Conservation (phyloP, 1,140 invertebrate species). For the Lepidotrigona ventralis region DNA sequence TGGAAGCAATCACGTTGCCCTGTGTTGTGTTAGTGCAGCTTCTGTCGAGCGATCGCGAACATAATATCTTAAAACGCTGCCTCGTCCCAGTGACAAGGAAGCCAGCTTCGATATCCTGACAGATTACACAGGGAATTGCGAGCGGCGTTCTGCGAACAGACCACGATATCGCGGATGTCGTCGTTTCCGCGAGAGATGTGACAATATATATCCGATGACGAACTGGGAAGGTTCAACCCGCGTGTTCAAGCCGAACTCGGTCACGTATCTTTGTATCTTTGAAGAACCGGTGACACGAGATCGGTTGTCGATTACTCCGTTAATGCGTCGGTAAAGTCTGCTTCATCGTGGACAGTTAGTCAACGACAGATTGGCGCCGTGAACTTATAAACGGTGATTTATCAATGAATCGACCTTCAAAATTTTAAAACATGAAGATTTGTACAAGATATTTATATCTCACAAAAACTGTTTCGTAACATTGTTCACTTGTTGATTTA, state of each 20-base stretch:
- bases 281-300: too few relatives aligned
- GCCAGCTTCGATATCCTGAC: constrained; percentile 8
- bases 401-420: neutral
- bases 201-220: neutral
- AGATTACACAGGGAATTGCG: constrained; percentile 25
- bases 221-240: neutral
- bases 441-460: too few relatives aligned
- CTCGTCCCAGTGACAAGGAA: neutral
- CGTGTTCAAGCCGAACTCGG: neutral
- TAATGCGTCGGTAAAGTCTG: neutral
- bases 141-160: neutral
- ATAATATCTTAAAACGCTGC: constrained; percentile 45
- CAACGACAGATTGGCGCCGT: neutral
- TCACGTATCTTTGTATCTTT: neutral
- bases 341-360: neutral
- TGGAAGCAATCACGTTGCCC: too few relatives aligned
- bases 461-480: too few relatives aligned
- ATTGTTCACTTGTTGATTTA: too few relatives aligned
- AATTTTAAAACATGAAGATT: too few relatives aligned
- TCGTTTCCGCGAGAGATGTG: neutral
- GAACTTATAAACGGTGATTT: neutral
- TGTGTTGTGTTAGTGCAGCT: neutral
- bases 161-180: neutral
- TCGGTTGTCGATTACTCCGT: neutral
- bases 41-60: neutral